Evolutionary conservation across 1,140 invertebrate species (phyloP).

Genomic region (Epicauta chinensis): DNA sequence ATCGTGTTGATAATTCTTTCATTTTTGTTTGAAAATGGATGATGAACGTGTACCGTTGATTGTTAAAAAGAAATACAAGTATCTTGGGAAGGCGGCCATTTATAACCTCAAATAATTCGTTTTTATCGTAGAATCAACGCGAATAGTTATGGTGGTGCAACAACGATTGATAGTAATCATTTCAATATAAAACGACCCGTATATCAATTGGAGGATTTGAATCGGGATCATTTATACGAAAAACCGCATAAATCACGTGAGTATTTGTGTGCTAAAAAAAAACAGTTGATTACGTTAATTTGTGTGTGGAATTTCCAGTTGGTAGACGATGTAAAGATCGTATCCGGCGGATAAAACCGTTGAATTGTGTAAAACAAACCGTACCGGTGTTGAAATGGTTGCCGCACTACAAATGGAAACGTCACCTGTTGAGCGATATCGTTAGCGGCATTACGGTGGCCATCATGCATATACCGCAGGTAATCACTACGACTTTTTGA

Average conservation of each 20-base stretch:
- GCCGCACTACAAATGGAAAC: conserved; percentile 48
- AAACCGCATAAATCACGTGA: conserved; percentile 30
- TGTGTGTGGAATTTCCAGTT: conserved; percentile 27
- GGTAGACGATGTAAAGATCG: conserved; percentile 28
- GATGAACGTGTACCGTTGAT: too few species aligned
- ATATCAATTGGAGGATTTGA: conserved; percentile 49
- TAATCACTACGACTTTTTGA: conserved; percentile 3
- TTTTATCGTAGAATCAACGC: too few species aligned
- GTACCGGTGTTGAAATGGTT: conserved; percentile 53
- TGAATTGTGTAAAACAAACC: conserved; percentile 33
- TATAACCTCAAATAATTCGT: too few species aligned
- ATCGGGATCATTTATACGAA: conserved; percentile 38
- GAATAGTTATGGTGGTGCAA: too few species aligned
- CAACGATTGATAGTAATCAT: too few species aligned
- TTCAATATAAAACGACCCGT: conserved; percentile 38
- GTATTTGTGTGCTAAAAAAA: conserved; percentile 11
- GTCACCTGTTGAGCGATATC: conserved; percentile 50
- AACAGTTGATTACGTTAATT: conserved; percentile 2
- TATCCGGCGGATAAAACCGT: conserved; percentile 29
- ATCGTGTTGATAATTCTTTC: too few species aligned
- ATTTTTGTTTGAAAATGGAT: too few species aligned
- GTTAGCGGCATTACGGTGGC: conserved; percentile 62
- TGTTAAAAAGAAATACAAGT: too few species aligned
- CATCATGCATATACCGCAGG: conserved; percentile 78
- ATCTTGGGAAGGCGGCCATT: too few species aligned